Evolutionary conservation across 2,797 vertebrate species (phyloP), one percentile per base, ranked within the genome.

Genomic region (Mus caroli): DNA sequence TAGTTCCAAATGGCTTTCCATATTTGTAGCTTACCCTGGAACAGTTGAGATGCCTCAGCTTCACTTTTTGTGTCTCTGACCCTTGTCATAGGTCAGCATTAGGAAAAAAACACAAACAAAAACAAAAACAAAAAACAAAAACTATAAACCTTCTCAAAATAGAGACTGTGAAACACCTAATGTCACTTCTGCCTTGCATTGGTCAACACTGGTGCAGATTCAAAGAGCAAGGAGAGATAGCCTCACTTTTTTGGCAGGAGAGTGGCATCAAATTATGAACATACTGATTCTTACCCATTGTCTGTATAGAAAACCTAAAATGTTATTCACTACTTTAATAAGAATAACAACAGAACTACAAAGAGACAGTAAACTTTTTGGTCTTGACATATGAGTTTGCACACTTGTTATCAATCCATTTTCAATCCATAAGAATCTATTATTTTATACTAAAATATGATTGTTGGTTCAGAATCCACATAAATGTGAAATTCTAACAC

Each of bases 361-460:
- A 89, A 78, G 20, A 58, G 78, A 17, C 34, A 75, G 71, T 50
- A 78, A 78, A 78, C 64, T 6, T 5, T 8, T 0, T 69, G 24
- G 31, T 94, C 19, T 26, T 20, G 3, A 93, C 82, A 15, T 94
- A 52, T 2, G 90, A 19, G 7, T 54, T 90, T 96, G 12, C 77
- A 54, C 40, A 80, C 60, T 17, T 90, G 13, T 20, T 60, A n/a
- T 93, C 46, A 84, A 24, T 71, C 19, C 11, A 60, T 95, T 84
- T 84, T 60, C 69, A 46, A 73, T 79, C 46, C 17, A 31, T 15
- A 88, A 88, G 24, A 88, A 46, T 2, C 9, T 87, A 11, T 69
- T 96, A 90, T 90, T 96, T 90, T 88, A 69, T 77, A 82, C 46
- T 78, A 14, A 90, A 85, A 87, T 94, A 12, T 76, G 77, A 82